Conservation (phyloP, 2,797 vertebrate genomes). For the Cynopterus sphinx region DNA sequence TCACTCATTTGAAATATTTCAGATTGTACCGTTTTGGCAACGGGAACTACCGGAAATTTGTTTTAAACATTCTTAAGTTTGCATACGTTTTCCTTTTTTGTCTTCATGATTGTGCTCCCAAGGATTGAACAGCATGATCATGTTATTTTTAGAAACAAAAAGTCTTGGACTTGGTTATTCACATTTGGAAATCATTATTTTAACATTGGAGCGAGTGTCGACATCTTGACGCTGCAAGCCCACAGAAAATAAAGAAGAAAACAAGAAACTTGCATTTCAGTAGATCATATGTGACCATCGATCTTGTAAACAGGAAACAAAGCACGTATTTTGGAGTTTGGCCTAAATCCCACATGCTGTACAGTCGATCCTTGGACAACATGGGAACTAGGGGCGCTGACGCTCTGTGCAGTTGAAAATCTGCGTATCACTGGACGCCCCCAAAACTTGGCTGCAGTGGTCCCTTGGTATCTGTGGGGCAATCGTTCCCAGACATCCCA, state of each 20-base stretch:
- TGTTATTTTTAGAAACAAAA: constrained; percentile 47
- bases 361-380: neutral
- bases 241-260: neutral
- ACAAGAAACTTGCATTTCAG: neutral
- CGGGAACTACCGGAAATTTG: neutral
- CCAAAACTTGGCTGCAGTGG: no score
- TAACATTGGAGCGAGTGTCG: neutral
- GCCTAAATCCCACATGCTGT: neutral
- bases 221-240: neutral
- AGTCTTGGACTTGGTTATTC: neutral
- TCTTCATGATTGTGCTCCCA: neutral
- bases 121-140: neutral
- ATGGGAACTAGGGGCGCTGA: neutral
- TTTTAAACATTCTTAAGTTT: neutral
- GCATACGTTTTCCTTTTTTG: neutral
- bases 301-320: neutral
- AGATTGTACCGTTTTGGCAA: neutral
- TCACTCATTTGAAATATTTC: neutral
- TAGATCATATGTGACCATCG: neutral
- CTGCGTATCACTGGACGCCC: no score
- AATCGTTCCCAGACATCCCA: neutral
- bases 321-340: neutral
- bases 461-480: no score
- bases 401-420: neutral
- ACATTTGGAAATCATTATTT: neutral